Evolutionary conservation across 2,113 vertebrate genomes (phyloP).

Genomic region (Rissa tridactyla): DNA sequence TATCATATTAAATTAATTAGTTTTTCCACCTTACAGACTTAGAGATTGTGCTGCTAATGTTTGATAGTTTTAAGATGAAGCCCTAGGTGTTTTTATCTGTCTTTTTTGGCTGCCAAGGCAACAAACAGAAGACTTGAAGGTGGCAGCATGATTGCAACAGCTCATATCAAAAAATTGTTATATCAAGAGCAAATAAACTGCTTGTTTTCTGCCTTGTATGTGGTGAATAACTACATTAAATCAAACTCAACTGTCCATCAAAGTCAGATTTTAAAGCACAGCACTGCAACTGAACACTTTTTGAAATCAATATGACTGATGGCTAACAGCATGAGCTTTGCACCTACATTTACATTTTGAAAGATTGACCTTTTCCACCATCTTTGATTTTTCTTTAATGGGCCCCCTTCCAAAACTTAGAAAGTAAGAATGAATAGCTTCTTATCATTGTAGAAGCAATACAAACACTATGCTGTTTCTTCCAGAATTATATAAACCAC

Average conservation of each 20-base stretch:
- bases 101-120: background rate
- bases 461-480: background rate
- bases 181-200: slow-evolving; percentile 17
- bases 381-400: slow-evolving; percentile 43
- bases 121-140: background rate
- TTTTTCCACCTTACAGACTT: background rate
- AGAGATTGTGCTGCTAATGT: background rate
- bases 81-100: background rate
- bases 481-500: background rate
- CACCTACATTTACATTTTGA: slow-evolving; percentile 26
- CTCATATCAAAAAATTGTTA: background rate
- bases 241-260: slow-evolving; percentile 50
- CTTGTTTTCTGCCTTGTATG: background rate
- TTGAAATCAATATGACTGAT: slow-evolving; percentile 28
- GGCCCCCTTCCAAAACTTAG: background rate
- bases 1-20: background rate
- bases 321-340: background rate
- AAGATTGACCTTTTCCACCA: slow-evolving; percentile 41
- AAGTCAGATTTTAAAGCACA: slow-evolving; percentile 32
- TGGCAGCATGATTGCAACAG: background rate
- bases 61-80: background rate
- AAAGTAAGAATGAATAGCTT: background rate
- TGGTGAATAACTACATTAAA: slow-evolving; percentile 20
- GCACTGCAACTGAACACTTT: background rate
- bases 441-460: background rate